A percentile compares a stretch with the other conserved stretches of the same genome.
These are phyloP conservation scores for Fistularia commersonii DNA, from an alignment of 2,797 vertebrate species.

Conservation along the genomic window DNA sequence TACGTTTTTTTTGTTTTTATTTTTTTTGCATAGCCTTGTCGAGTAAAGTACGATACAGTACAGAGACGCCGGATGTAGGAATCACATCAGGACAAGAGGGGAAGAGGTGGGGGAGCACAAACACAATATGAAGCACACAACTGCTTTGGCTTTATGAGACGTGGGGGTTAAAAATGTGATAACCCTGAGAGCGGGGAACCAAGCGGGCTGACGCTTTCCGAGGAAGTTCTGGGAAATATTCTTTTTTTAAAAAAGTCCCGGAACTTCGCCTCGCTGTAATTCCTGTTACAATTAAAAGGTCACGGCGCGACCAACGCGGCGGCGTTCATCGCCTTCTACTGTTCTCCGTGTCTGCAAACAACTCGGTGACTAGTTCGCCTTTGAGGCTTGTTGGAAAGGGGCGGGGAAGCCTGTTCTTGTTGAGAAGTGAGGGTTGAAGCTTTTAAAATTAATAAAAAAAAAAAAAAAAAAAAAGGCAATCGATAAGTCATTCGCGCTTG, in stretches of 20 bases:
- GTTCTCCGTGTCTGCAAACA: too few species aligned
- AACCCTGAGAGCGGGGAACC: conserved; percentile 61
- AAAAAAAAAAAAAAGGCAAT: conserved; percentile 37
- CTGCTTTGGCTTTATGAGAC: conserved; percentile 62
- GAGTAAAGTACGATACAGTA: conserved; percentile 51
- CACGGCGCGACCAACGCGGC: too few species aligned
- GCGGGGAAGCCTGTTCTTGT: too few species aligned
- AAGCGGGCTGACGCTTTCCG: conserved; percentile 16
- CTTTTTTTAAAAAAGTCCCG: too few species aligned
- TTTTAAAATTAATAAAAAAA: too few species aligned
- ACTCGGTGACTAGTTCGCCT: too few species aligned
- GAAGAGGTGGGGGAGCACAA: not conserved
- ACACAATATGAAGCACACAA: conserved; percentile 13
- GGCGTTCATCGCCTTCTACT: too few species aligned
- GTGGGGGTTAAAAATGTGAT: conserved; percentile 16
- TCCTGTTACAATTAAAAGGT: too few species aligned
- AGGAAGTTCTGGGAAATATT: too few species aligned
- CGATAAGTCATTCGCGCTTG: conserved; percentile 35
- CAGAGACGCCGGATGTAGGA: conserved; percentile 51
- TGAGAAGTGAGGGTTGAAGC: too few species aligned
- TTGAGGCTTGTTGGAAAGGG: too few species aligned
- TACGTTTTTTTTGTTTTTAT: conserved; percentile 11
- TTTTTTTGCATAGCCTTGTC: conserved; percentile 77
- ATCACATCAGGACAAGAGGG: conserved; percentile 5
- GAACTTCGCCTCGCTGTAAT: too few species aligned